Evolutionary conservation across 1,140 invertebrate species (phyloP).

Genomic region (Neodiprion lecontei): DNA sequence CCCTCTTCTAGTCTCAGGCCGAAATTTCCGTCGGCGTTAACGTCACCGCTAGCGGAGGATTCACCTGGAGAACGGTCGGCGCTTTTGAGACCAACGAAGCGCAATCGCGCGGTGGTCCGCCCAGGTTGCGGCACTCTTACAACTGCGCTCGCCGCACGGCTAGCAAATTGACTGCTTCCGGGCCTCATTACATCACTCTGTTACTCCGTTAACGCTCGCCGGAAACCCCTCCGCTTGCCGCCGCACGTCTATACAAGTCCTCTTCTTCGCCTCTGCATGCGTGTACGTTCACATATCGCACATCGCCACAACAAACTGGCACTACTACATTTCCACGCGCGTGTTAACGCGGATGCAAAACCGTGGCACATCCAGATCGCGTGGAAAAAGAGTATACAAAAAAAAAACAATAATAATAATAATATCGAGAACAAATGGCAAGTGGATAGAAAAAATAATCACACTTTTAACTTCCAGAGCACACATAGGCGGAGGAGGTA

Average conservation of each 20-base stretch:
- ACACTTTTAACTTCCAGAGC: too few species aligned
- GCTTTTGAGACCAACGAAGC: constrained; percentile 22
- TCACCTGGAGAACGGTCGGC: constrained; percentile 33
- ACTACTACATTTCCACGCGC: constrained; percentile 22
- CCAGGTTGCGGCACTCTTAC: constrained; percentile 57
- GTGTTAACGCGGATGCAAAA: not conserved
- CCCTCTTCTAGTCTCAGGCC: too few species aligned
- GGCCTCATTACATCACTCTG: constrained; percentile 66
- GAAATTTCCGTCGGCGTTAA: too few species aligned
- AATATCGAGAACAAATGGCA: too few species aligned
- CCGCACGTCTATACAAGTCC: not conserved
- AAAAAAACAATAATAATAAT: not conserved
- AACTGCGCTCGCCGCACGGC: constrained; percentile 54
- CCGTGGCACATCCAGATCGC: not conserved
- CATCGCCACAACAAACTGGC: constrained; percentile 30
- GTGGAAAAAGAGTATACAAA: not conserved
- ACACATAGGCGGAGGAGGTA: too few species aligned
- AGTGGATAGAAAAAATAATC: too few species aligned
- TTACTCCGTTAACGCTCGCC: constrained; percentile 64
- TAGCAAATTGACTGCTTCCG: constrained; percentile 63
- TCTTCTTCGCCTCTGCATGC: not conserved
- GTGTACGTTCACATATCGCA: constrained; percentile 23
- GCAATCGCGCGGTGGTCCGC: constrained; percentile 43
- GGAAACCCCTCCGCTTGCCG: constrained; percentile 57
- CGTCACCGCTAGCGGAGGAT: not conserved